These are phyloP conservation scores for Baronia brevicornis DNA, from an alignment of 2,888 invertebrate genomes.

Conservation along the genomic window DNA sequence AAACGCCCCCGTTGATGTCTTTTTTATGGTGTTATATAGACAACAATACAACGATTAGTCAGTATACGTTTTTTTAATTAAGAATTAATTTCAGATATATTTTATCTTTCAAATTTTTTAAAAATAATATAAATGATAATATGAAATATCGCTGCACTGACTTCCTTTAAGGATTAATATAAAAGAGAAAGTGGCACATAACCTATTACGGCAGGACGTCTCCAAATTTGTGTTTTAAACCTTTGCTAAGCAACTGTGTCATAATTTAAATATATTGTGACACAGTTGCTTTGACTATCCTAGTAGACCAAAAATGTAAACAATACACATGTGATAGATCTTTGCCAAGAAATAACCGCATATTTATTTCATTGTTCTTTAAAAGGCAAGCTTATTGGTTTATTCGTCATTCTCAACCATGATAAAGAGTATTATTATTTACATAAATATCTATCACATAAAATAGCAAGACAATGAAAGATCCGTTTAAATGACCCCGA, in stretches of 20 bases:
- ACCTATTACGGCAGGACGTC: conserved; percentile 41
- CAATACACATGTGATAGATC: conserved; percentile 1
- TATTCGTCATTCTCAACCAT: no score
- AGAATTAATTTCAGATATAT: neutral
- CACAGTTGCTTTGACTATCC: no score
- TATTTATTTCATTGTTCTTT: conserved; percentile 2
- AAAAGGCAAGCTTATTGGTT: no score
- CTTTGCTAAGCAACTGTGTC: conserved; percentile 34
- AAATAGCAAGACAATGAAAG: conserved; percentile 24
- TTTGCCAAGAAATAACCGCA: conserved; percentile 7
- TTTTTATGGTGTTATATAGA: conserved; percentile 26
- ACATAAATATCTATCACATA: no score
- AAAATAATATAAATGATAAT: no score
- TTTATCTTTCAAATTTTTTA: no score
- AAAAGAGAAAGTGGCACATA: conserved; percentile 47
- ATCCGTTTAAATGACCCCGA: conserved; percentile 60
- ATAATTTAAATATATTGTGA: conserved; percentile 23
- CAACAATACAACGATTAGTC: no score
- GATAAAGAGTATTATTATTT: no score
- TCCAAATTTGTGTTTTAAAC: conserved; percentile 29
- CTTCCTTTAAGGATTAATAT: conserved; percentile 32
- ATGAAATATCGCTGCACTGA: conserved; percentile 21
- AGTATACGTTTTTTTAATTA: neutral
- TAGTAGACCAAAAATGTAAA: no score
- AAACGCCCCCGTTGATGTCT: conserved; percentile 52